phyloP scores from a whole-genome alignment of 2,113 vertebrate species.

The mouse (Mus musculus) region GRCm39 chr13:38329501-38330000 shows the following conservation, averaged over 20 bases:
- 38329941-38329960: neutral
- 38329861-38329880: constrained; percentile 4
- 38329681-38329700: neutral
- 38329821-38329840: too few species aligned
- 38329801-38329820: too few species aligned
- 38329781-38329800: neutral
- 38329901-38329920: neutral
- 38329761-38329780: too few species aligned
- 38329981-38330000: neutral
- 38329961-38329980: neutral
- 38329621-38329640: neutral
- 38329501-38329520: neutral
- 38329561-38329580: neutral
- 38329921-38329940: neutral
- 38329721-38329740: neutral
- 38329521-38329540: neutral
- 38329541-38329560: neutral
- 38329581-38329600: neutral
- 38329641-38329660: constrained; percentile 36
- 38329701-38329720: neutral
- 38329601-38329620: neutral
- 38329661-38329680: neutral
- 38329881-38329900: neutral
- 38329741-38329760: neutral
- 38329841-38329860: neutral